Base-by-base conservation (phyloP, 2,888 invertebrate species). In the Cataglyphis rosenhaueri region DNA sequence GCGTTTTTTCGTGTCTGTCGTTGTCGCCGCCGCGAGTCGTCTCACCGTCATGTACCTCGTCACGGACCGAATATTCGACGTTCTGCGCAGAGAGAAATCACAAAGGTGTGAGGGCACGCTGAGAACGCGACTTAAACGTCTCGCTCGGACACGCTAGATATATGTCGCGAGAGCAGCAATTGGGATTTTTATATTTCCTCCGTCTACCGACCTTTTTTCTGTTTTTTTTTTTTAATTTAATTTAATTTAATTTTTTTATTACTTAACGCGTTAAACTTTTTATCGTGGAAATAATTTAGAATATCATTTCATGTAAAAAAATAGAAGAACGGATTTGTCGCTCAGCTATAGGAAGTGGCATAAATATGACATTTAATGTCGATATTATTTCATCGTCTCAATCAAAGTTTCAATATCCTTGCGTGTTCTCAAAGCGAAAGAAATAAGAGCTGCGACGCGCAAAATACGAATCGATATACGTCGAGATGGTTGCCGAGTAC, bases 71-170 rank as follows among this genome's bases (percentile, higher is more conserved):
- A 74, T 81, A 52, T 73, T 38, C 61, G 74, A 75, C 52, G 32
- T 32, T 25, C 8, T 44, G 25, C 59, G 66, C 44, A 32, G 59
- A 71, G 59, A 44, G 78, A 71, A 71, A 79, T 25, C 41, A 79
- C 21, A 59, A 59, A 79, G 41, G 76, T 93, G 93, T 92, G 93
- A 93, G 92, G 85, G 83, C 90, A 88, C 78, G 91, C 87, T 84
- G 89, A 89, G 91, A 91, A 86, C 88, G 84, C 65, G 84, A 92
- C 92, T 94, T 93, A 93, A 82, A 89, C 64, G 84, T 25, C 41
- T 57, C 70, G 55, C 66, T 29, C 57, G 52, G 52, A 73, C 41
- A 73, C 78, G 68, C 81, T 70, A 71, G 35, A 82, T 32, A 66
- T 68, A 73, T 38, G 61, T 59, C 41, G 64, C 61, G 73, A 65